Conservation (phyloP, 1,140 invertebrate genomes). For the Heliconius melpomene region DNA sequence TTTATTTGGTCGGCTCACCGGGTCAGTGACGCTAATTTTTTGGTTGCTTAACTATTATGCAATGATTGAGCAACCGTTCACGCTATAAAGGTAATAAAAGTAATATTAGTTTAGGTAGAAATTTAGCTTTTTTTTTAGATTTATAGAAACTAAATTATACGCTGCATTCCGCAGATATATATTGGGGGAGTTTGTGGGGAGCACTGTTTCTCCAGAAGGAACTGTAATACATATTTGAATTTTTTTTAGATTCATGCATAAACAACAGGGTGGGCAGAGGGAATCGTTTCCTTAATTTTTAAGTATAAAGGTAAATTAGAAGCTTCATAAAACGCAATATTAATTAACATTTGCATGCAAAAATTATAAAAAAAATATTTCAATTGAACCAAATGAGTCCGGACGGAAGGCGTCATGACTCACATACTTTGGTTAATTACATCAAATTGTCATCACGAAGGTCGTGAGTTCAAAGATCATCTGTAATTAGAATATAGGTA, state of each 20-base stretch:
- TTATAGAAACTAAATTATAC: not conserved
- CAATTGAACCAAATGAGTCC: constrained; percentile 6
- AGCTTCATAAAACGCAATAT: no score
- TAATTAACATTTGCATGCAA: no score
- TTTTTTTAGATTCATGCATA: no score
- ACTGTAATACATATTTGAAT: no score
- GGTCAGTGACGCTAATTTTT: not conserved
- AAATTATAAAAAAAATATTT: not conserved
- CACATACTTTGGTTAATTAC: constrained; percentile 24
- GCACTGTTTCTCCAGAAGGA: no score
- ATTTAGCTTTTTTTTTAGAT: not conserved
- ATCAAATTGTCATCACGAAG: constrained; percentile 19
- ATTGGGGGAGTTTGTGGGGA: no score
- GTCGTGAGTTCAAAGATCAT: constrained; percentile 4
- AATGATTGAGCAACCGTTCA: not conserved
- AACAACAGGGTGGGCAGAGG: no score
- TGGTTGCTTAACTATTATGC: not conserved
- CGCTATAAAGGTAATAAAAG: not conserved
- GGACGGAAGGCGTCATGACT: constrained; percentile 16
- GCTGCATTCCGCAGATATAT: no score
- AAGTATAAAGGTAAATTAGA: no score
- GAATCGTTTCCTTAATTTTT: no score
- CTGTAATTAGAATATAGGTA: not conserved
- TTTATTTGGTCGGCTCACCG: constrained; percentile 9
- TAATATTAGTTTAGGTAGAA: not conserved